Conservation (phyloP, 2,797 vertebrate genomes). For the Lagocephalus sceleratus region DNA sequence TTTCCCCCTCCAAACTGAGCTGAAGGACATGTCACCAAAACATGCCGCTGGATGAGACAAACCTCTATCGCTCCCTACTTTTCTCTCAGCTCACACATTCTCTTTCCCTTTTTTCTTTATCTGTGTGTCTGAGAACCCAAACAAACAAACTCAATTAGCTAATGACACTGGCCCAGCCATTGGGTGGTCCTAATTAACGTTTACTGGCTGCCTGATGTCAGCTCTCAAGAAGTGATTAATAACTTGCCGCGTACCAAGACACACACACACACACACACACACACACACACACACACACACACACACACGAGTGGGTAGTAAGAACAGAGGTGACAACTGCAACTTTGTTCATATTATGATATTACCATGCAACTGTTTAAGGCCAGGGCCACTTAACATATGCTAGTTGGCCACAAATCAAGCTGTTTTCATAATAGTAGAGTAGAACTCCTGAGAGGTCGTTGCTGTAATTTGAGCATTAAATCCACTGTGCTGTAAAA, state of each 20-base stretch:
- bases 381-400: slow-evolving; percentile 30
- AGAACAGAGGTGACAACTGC: slow-evolving; percentile 27
- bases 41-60: slow-evolving; percentile 67
- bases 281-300: no score
- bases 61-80: slow-evolving; percentile 29
- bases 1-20: slow-evolving; percentile 53
- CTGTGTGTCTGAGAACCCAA: slow-evolving; percentile 67
- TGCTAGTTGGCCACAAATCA: slow-evolving; percentile 41
- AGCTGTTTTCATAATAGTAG: slow-evolving; percentile 31
- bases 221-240: slow-evolving; percentile 77
- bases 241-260: slow-evolving; percentile 46
- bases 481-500: slow-evolving; percentile 68
- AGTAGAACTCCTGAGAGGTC: slow-evolving; percentile 47
- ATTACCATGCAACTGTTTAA: slow-evolving; percentile 44
- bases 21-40: slow-evolving; percentile 75
- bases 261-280: slow-evolving; percentile 16
- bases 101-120: slow-evolving; percentile 27
- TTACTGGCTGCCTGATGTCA: slow-evolving; percentile 78
- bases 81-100: slow-evolving; percentile 18
- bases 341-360: slow-evolving; percentile 47
- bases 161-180: slow-evolving; percentile 75
- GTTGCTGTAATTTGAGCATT: slow-evolving; percentile 63
- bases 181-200: slow-evolving; percentile 79
- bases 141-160: slow-evolving; percentile 82
- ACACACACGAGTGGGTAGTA: slow-evolving; percentile 5